A percentile compares a stretch with the other conserved stretches of the same genome.
Evolutionary conservation across 2,113 vertebrate species (phyloP).

Genomic region (Chunga burmeisteri): DNA sequence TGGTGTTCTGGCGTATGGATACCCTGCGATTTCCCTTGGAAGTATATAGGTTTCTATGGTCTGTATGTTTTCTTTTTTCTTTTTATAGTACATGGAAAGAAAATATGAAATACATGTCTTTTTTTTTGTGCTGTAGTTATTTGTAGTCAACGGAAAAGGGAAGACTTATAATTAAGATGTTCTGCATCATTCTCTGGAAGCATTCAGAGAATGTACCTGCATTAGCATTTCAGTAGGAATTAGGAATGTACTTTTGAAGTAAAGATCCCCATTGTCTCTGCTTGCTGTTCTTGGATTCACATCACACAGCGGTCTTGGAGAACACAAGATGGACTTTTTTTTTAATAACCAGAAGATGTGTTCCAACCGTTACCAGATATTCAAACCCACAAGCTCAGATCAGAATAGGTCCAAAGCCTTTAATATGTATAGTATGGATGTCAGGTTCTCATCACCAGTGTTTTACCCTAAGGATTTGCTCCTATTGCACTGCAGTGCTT

Average conservation of each 20-base stretch:
- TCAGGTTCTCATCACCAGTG: background rate
- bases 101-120: background rate
- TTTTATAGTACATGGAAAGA: background rate
- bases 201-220: background rate
- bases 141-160: background rate
- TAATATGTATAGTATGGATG: background rate
- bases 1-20: background rate
- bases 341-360: background rate
- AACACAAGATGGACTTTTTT: background rate
- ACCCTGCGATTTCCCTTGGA: background rate
- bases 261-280: background rate
- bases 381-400: background rate
- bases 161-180: background rate
- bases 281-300: background rate
- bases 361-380: background rate
- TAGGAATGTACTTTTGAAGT: background rate
- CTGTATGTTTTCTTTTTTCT: background rate
- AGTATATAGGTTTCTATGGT: background rate
- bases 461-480: background rate
- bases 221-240: background rate
- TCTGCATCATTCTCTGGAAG: background rate
- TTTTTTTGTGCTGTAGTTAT: background rate
- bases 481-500: background rate
- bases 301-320: background rate
- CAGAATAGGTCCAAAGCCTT: background rate